Conservation (phyloP, 2,888 invertebrate genomes). For the Charanyca ferruginea region DNA sequence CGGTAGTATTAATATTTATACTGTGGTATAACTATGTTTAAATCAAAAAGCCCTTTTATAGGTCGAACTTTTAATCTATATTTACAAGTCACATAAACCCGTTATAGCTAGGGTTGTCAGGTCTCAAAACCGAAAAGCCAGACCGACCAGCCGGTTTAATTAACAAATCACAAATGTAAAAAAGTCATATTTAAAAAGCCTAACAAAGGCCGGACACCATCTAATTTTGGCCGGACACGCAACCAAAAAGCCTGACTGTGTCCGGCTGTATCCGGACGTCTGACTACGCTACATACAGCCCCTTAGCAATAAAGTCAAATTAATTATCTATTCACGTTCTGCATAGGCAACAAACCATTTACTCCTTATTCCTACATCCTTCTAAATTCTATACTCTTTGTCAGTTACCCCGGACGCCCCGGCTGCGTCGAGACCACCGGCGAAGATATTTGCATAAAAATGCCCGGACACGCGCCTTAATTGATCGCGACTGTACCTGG, state of each 20-base stretch:
- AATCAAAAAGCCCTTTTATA: neutral
- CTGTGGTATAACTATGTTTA: neutral
- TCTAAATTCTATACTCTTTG: constrained; percentile 36
- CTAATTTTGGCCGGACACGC: too few relatives aligned
- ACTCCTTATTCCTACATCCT: neutral
- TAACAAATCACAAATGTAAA: too few relatives aligned
- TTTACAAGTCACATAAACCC: neutral
- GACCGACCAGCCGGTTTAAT: too few relatives aligned
- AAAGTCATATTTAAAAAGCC: too few relatives aligned
- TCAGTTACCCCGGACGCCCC: constrained; percentile 32
- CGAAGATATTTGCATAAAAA: constrained; percentile 86
- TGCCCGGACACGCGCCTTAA: constrained; percentile 85
- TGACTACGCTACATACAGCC: too few relatives aligned
- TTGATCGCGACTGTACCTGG: constrained; percentile 75
- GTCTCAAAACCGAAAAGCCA: too few relatives aligned
- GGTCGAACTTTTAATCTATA: neutral
- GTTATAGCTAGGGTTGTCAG: too few relatives aligned
- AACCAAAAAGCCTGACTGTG: too few relatives aligned
- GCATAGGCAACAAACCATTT: constrained; percentile 26
- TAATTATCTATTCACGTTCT: neutral
- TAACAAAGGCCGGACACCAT: too few relatives aligned
- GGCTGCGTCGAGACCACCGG: constrained; percentile 58
- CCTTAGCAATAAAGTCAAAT: neutral
- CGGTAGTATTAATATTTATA: too few relatives aligned
- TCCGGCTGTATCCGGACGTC: too few relatives aligned